Conservation (phyloP, 2,888 invertebrate species). For the Caenorhabditis sulstoni region DNA sequence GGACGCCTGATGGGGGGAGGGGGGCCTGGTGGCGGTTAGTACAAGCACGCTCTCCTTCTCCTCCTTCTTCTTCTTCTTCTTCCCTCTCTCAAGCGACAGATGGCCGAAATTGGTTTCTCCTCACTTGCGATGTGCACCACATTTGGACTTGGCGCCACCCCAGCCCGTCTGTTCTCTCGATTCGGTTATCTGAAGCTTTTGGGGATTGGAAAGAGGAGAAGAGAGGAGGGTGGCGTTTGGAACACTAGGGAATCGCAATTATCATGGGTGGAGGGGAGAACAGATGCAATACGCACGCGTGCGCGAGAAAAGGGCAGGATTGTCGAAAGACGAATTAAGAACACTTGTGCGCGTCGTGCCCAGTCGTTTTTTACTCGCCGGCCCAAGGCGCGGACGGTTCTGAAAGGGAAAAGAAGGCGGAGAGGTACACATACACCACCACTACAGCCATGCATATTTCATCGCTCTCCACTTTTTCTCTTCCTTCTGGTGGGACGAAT, state of each 20-base stretch:
- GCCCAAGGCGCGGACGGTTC: conserved; percentile 33
- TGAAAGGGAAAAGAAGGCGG: conserved; percentile 21
- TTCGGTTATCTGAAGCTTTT: conserved; percentile 34
- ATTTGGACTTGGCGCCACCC: conserved; percentile 47
- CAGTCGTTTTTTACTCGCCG: conserved; percentile 16
- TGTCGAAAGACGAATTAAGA: conserved; percentile 10
- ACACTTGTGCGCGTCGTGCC: conserved; percentile 27
- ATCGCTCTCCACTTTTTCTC: conserved; percentile 44
- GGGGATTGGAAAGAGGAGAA: not conserved
- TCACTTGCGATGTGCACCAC: conserved; percentile 40
- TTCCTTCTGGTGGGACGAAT: conserved; percentile 15
- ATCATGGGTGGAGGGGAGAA: conserved; percentile 38
- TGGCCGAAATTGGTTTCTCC: conserved; percentile 59
- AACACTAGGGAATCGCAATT: conserved; percentile 46
- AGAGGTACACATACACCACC: conserved; percentile 25
- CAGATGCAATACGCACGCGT: too few species aligned
- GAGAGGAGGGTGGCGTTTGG: conserved; percentile 1
- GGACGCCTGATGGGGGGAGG: conserved; percentile 17
- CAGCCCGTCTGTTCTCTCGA: conserved; percentile 27
- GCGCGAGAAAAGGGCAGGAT: conserved; percentile 14
- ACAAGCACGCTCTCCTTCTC: conserved; percentile 34
- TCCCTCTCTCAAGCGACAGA: conserved; percentile 45
- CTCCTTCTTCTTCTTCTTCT: not conserved
- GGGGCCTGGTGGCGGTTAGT: conserved; percentile 14
- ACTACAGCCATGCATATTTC: conserved; percentile 57